These are phyloP conservation scores for Argyresthia albistria DNA, from an alignment of 2,888 invertebrate genomes.

Conservation along the genomic window DNA sequence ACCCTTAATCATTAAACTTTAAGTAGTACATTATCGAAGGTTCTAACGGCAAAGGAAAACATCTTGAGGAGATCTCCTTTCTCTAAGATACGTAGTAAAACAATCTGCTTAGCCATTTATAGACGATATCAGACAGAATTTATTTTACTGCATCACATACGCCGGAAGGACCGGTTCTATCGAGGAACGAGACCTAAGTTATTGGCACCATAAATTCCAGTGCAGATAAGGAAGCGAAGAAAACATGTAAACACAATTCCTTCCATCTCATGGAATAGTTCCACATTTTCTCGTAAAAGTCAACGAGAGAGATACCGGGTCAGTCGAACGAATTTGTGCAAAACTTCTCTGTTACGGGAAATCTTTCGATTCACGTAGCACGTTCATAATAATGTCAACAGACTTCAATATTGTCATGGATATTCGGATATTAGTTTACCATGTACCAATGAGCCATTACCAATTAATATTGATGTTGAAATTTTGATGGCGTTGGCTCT, in stretches of 20 bases:
- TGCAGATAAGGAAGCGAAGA: constrained; percentile 30
- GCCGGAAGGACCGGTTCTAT: not conserved
- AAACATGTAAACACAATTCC: constrained; percentile 11
- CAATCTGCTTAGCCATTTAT: constrained; percentile 1
- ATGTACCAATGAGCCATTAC: too few species aligned
- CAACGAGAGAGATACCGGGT: constrained; percentile 2
- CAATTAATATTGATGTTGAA: too few species aligned
- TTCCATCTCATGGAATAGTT: constrained; percentile 18
- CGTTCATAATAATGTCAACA: not conserved
- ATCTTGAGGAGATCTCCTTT: too few species aligned
- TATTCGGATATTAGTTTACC: too few species aligned
- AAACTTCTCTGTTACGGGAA: not conserved
- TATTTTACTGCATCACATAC: constrained; percentile 1
- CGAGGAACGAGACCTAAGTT: constrained; percentile 19
- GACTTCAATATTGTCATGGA: not conserved
- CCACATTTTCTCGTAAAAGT: constrained; percentile 8
- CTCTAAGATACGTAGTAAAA: not conserved
- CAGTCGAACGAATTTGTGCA: constrained; percentile 1
- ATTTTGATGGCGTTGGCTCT: too few species aligned
- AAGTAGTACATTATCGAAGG: too few species aligned
- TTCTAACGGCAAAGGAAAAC: too few species aligned
- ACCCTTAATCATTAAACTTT: too few species aligned
- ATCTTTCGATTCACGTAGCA: not conserved
- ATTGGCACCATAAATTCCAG: constrained; percentile 42
- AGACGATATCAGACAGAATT: constrained; percentile 1